phyloP scores from a whole-genome alignment of 2,888 invertebrate genomes.

The Biston betularia region DNA sequence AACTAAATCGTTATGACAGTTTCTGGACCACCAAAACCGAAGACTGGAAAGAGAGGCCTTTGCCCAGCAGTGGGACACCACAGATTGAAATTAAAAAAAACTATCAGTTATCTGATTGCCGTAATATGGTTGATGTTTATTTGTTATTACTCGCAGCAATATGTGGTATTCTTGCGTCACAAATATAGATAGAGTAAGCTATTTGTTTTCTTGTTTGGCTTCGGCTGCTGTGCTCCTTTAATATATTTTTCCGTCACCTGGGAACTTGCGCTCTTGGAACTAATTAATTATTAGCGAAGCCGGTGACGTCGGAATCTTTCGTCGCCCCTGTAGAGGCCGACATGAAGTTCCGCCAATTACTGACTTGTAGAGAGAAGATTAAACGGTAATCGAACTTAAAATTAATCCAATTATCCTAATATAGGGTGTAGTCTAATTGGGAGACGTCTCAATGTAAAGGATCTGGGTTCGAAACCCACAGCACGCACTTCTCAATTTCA shows the following conservation, averaged over 20 bases:
- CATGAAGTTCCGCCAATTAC: neutral
- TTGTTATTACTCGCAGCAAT: neutral
- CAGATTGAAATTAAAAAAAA: too few relatives aligned
- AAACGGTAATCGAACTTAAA: neutral
- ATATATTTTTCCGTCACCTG: neutral
- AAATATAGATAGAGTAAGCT: neutral
- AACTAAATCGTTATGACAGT: too few relatives aligned
- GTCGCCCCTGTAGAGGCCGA: slow-evolving; percentile 4
- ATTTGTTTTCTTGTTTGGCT: neutral
- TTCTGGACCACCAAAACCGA: too few relatives aligned
- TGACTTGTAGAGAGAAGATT: neutral
- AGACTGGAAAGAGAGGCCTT: too few relatives aligned
- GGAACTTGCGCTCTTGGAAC: neutral
- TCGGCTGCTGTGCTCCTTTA: neutral
- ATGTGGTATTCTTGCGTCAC: neutral
- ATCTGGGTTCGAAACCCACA: too few relatives aligned
- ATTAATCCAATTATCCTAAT: neutral
- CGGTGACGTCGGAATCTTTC: slow-evolving; percentile 13
- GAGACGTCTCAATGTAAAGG: too few relatives aligned
- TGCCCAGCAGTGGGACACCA: too few relatives aligned
- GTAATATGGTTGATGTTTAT: too few relatives aligned
- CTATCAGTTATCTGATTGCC: too few relatives aligned
- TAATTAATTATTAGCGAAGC: slow-evolving; percentile 5
- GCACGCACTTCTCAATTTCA: too few relatives aligned
- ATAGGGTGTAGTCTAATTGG: too few relatives aligned